Evolutionary conservation across 2,888 invertebrate species (phyloP), one percentile per base, ranked within the genome.

Genomic region (Orchesellides sinensis): DNA sequence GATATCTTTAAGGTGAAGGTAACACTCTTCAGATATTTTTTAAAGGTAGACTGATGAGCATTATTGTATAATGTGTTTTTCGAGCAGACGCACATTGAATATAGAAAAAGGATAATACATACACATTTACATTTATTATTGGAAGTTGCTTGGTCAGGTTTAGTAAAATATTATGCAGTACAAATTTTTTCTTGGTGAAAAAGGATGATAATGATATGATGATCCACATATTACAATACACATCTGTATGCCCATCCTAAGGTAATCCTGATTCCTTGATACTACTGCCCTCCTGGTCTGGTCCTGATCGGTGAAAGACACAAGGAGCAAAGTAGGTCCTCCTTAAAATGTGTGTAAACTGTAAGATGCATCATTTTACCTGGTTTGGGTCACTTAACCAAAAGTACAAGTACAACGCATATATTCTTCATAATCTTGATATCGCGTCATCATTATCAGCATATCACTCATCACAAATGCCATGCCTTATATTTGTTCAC

Each of bases 241-340:
- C n/a, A n/a, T 72, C 19, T 54, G 17, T 54, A 35, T 35, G 63
- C 49, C 52, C 75, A 75, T 65, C 75, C 65, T 65, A 8, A 40
- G 12, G 40, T 45, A 61, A 61, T 45, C 65, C 65, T 75, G 75
- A 79, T 14, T 72, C 72, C 72, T 79, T 72, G 69, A 35, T 54
- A 72, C 78, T 70, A 78, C 79, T 70, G 72, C 79, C 79, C 79
- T 72, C 72, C 70, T 79, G 68, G 49, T 66, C 73, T 65, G 47
- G 68, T 66, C 56, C n/a, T 65, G 45, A 40, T n/a, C 12, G 65
- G 6, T 45, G 47, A 47, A 69, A 32, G 52, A 25, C 19, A 52
- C n/a, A 49, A 19, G 21, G 45, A 40, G 17, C 45, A 27, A 78
- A 78, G 78, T 78, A 69, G 78, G 78, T 56, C 78, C 78, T 52